Evolutionary conservation across 2,113 vertebrate species (phyloP).

Genomic region (Hoplias malabaricus): DNA sequence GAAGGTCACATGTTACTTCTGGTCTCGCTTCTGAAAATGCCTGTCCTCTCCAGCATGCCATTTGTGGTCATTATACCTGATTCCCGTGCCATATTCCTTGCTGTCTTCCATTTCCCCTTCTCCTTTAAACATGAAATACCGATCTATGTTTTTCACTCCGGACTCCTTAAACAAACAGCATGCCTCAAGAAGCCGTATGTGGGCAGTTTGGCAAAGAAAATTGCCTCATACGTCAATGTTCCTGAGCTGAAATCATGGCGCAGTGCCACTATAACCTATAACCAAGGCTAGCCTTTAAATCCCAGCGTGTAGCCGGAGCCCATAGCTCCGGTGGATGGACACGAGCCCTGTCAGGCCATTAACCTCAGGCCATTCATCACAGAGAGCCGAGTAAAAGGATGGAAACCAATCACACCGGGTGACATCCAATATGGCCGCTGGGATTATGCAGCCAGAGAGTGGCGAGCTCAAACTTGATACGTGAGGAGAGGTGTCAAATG

Average conservation of each 20-base stretch:
- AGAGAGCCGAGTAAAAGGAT: background rate
- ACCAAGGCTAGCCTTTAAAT: constrained; percentile 35
- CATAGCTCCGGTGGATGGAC: constrained; percentile 3
- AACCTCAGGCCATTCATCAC: constrained; percentile 29
- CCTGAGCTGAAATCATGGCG: background rate
- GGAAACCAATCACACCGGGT: constrained; percentile 1
- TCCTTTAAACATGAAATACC: constrained; percentile 24
- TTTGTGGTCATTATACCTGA: background rate
- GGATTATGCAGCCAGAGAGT: background rate
- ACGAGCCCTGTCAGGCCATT: constrained; percentile 9
- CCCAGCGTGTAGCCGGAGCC: background rate
- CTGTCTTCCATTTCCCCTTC: background rate
- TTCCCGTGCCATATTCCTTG: background rate
- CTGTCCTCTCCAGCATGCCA: background rate
- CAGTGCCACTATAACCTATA: constrained; percentile 21
- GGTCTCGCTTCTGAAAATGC: background rate
- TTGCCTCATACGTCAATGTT: constrained; percentile 43
- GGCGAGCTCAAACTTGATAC: background rate
- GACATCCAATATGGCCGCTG: constrained; percentile 2
- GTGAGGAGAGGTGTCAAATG: background rate
- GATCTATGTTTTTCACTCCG: background rate
- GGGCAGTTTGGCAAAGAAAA: background rate
- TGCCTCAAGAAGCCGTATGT: constrained; percentile 24
- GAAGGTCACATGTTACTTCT: background rate
- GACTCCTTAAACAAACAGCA: constrained; percentile 33